A percentile compares a stretch with the other conserved stretches of the same genome.
phyloP scores from a whole-genome alignment of 2,113 vertebrate genomes.

The Ceratotherium simum region DNA sequence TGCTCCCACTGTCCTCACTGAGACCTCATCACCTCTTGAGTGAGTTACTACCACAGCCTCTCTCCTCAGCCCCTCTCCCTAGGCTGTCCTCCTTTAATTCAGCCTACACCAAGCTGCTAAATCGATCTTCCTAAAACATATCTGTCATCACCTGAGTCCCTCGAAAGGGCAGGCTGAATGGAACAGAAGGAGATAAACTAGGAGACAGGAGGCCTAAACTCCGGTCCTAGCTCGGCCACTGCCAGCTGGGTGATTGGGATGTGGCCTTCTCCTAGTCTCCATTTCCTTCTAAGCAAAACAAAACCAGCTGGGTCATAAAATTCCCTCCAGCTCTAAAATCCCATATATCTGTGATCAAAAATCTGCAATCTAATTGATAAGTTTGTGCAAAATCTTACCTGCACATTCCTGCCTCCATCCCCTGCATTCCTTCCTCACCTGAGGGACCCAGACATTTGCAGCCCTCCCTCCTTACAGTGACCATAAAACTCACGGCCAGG shows the following conservation, averaged over 20 bases:
- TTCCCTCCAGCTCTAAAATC: neutral
- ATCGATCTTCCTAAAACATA: neutral
- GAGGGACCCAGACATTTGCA: neutral
- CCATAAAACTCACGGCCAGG: neutral
- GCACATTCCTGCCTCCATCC: fast-evolving
- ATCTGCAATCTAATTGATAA: too few species aligned
- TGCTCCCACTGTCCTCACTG: neutral
- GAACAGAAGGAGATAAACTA: neutral
- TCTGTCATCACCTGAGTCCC: neutral
- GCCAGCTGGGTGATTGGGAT: neutral
- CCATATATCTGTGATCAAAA: neutral
- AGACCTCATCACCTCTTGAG: neutral
- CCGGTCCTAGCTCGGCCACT: neutral
- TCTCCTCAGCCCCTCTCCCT: too few species aligned
- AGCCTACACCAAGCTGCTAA: neutral
- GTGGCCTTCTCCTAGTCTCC: neutral
- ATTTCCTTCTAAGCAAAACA: neutral
- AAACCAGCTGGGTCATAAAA: neutral
- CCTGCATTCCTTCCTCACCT: neutral
- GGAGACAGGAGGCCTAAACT: neutral
- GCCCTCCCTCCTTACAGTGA: neutral
- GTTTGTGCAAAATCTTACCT: neutral
- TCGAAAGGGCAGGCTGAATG: neutral
- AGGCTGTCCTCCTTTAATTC: neutral
- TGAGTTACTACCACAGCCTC: neutral